Percentiles rank a stretch among this genome's conserved stretches.
Conservation (phyloP, 2,797 vertebrate genomes). For the Cryptoblepharus egeriae region DNA sequence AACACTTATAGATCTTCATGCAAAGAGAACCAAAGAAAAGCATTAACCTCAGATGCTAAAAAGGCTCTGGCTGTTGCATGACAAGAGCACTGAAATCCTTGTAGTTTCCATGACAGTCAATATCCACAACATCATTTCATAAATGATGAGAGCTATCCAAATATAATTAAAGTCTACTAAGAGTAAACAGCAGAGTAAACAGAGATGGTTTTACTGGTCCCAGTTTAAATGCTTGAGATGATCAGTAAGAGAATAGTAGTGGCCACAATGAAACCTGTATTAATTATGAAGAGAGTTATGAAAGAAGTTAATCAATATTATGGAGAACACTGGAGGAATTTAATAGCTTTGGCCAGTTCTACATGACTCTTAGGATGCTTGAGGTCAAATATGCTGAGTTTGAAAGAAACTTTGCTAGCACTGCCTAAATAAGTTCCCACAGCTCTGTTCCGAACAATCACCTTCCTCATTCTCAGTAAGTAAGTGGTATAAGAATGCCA, state of each 20-base stretch:
- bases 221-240: constrained; percentile 73
- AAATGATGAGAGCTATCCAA: constrained; percentile 63
- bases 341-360: constrained; percentile 70
- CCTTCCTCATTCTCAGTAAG: constrained; percentile 54
- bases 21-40: constrained; percentile 62
- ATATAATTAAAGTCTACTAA: constrained; percentile 71
- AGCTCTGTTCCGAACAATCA: constrained; percentile 72
- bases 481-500: constrained; percentile 59
- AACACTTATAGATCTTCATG: constrained; percentile 56
- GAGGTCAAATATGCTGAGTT: constrained; percentile 72
- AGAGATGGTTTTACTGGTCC: constrained; percentile 68
- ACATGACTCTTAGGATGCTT: constrained; percentile 67
- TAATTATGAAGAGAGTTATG: constrained; percentile 76
- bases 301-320: constrained; percentile 76
- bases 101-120: constrained; percentile 64
- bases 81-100: constrained; percentile 62
- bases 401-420: constrained; percentile 73
- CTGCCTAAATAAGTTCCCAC: constrained; percentile 69
- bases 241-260: constrained; percentile 75
- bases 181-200: constrained; percentile 73
- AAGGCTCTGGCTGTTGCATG: constrained; percentile 49
- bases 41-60: constrained; percentile 71
- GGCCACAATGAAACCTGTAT: constrained; percentile 75
- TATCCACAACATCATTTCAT: constrained; percentile 58
- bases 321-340: constrained; percentile 71